phyloP scores from a whole-genome alignment of 2,113 vertebrate species.

The Pomatorhinus ruficollis region DNA sequence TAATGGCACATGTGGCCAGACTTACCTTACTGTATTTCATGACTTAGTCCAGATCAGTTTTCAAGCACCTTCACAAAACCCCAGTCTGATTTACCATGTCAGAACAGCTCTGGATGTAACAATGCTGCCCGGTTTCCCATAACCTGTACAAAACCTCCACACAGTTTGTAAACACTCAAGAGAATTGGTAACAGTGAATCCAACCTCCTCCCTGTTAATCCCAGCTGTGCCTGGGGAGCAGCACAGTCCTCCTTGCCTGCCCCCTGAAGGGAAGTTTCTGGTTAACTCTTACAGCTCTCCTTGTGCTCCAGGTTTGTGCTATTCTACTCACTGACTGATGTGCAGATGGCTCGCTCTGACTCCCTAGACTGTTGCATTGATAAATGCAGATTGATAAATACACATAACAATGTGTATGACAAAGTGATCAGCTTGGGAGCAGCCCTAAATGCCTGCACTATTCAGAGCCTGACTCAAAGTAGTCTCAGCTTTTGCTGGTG shows the following conservation, averaged over 20 bases:
- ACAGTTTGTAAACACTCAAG: background rate
- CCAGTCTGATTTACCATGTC: background rate
- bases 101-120: background rate
- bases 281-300: background rate
- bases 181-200: background rate
- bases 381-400: background rate
- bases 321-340: background rate
- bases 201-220: accelerated
- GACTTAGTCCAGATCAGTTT: background rate
- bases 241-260: background rate
- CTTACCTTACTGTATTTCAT: background rate
- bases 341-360: background rate
- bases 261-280: background rate
- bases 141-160: background rate
- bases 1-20: background rate
- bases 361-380: background rate
- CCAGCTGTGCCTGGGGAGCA: background rate
- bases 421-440: background rate
- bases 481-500: background rate
- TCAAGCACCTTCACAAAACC: background rate
- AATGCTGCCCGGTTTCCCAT: background rate
- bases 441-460: background rate
- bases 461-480: background rate
- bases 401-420: background rate
- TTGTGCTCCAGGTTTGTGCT: background rate